Evolutionary conservation across 2,888 invertebrate genomes (phyloP), one percentile per base, ranked within the genome.

Genomic region (Lottia scabra): DNA sequence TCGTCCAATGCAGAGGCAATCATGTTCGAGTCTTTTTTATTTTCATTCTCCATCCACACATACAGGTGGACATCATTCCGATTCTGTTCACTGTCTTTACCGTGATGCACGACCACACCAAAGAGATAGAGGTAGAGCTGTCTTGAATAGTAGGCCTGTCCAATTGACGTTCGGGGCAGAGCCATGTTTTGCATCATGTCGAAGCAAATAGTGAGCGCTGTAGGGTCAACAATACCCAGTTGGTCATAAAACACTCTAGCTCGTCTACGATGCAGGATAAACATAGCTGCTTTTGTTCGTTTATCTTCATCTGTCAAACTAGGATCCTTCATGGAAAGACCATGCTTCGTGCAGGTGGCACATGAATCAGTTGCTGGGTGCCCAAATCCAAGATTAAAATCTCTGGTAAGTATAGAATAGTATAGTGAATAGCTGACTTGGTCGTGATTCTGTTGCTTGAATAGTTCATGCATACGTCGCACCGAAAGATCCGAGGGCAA

Each of bases 61-160:
- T 65, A 15, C 43, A 65, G 43, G 43, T 65, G 27, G 27, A 65
- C 43, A 65, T 65, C 65, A 44, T 67, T n/a, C 45, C 23, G 15
- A 12, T 8, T 44, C 23, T 67, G 67, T 13, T n/a, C 12, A n/a
- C n/a, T 16, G 48, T 46, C 30, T 67, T 46, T n/a, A 16, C 46
- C 67, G n/a, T 46, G 67, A 15, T 43, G 46, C 10, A n/a, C 26
- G 15, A 43, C 30, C 8, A 68, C 43, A 23, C 68, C 68, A 30
- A 68, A 68, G 4, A 63, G 38, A 26, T 68, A 68, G 12, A 68
- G n/a, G 48, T 68, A 68, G 27, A 68, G 63, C 43, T 68, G 68
- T 4, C 68, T 6, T 12, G 68, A 68, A 68, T 68, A 68, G 26
- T 62, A 68, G 6, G 68, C 27, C 43, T 68, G 68, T 27, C 68